A percentile compares a stretch with the other conserved stretches of the same genome.
Conservation (phyloP, 1,140 invertebrate species). For the Hylaeus volcanicus region DNA sequence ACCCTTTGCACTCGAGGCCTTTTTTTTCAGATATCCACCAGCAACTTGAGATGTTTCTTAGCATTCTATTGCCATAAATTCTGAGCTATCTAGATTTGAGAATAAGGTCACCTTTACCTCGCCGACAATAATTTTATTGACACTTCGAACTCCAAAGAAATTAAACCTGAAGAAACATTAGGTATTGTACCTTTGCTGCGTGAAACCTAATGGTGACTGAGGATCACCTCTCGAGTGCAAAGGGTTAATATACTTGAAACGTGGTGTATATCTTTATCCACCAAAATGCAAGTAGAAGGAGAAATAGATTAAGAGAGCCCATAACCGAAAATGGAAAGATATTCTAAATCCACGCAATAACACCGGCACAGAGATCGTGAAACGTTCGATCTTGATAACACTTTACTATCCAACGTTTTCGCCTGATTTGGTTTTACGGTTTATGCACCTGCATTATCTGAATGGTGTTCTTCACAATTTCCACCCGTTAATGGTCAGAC, state of each 20-base stretch:
- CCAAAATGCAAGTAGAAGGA: neutral
- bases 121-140: too few species aligned
- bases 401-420: constrained; percentile 11
- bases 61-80: too few species aligned
- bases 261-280: neutral
- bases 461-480: neutral
- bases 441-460: constrained; percentile 1
- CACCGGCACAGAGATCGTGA: constrained; percentile 6
- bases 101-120: too few species aligned
- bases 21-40: too few species aligned
- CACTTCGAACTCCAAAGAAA: too few species aligned
- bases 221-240: too few species aligned
- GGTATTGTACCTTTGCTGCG: too few species aligned
- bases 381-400: constrained; percentile 7
- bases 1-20: too few species aligned
- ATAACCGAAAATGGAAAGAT: neutral
- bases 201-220: too few species aligned
- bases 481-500: neutral
- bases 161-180: too few species aligned
- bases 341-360: constrained; percentile 7
- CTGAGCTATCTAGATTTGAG: too few species aligned
- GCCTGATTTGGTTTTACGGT: constrained; percentile 18
- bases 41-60: too few species aligned
- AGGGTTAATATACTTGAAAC: neutral
- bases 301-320: neutral